Evolutionary conservation across 2,113 vertebrate genomes (phyloP), one percentile per base, ranked within the genome.

Genomic region (Corydoras maculifer): DNA sequence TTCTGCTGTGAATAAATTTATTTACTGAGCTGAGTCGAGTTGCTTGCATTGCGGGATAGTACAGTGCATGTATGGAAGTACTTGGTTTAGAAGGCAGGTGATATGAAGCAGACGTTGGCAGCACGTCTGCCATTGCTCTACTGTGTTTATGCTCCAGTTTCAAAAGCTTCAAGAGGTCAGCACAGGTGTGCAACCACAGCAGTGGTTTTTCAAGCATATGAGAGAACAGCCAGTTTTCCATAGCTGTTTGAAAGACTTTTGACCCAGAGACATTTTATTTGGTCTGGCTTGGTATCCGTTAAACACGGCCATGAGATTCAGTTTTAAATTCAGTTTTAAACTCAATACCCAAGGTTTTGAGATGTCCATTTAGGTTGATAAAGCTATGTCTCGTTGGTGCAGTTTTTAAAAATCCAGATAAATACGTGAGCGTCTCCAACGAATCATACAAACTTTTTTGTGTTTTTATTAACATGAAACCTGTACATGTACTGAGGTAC

Each of bases 111-210:
- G 74, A 12, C 62, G 13, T 54, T 76, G 77, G 77, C 70, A 58
- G 74, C 61, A 14, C 64, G 62, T 50, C 66, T 71, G 68, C 31
- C 60, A 9, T 48, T 1, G 4, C 54, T 25, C 62, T 59, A 61
- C 12, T 32, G 55, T 65, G 49, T 62, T 75, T 74, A 77, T 75
- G 65, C 62, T 68, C 55, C 57, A 11, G 61, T 74, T 67, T 78
- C 61, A 35, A 65, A 68, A 75, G 68, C 49, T 18, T 14, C 54
- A 9, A 71, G 55, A 73, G 77, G 80, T 77, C 79, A 75, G 77
- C 79, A 86, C 81, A 86, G 86, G 82, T 79, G 74, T 84, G 79
- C 69, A 66, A 74, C 71, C 69, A 72, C 78, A 82, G 62, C 68
- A 9, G 66, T 14, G 60, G 66, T 72, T 78, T 74, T 48, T 75